phyloP scores from a whole-genome alignment of 2,113 vertebrate species.

The Marcusenius ussheri region DNA sequence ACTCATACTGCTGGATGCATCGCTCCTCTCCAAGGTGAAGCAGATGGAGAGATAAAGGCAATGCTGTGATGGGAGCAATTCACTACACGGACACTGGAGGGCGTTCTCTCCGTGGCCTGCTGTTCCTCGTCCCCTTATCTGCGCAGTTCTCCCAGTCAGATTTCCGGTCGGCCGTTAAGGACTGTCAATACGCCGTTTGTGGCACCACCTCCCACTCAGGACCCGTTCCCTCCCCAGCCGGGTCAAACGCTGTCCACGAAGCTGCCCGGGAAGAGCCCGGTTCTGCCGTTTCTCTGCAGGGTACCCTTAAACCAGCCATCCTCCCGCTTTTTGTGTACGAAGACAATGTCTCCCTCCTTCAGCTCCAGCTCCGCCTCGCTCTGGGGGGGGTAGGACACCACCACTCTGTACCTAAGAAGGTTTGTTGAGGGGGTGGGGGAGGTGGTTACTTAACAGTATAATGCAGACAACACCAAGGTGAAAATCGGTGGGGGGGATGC shows the following conservation, averaged over 20 bases:
- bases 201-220: neutral
- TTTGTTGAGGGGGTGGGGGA: neutral
- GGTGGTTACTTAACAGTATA: constrained; percentile 2
- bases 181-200: neutral
- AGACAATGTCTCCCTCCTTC: constrained; percentile 97
- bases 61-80: neutral
- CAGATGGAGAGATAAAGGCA: neutral
- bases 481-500: neutral
- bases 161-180: neutral
- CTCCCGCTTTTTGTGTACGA: constrained; percentile 92
- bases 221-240: neutral
- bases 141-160: neutral
- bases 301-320: constrained; percentile 99
- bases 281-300: constrained; percentile 90
- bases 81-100: neutral
- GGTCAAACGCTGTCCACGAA: constrained; percentile 89
- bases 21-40: neutral
- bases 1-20: neutral
- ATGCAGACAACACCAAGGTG: neutral
- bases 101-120: neutral
- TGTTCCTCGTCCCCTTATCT: neutral
- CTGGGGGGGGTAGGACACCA: constrained; percentile 95
- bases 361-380: constrained; percentile 97
- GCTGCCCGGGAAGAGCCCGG: constrained; percentile 94
- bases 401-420: constrained; percentile 78